Evolutionary conservation across 2,888 invertebrate species (phyloP).

Genomic region (Labia minor): DNA sequence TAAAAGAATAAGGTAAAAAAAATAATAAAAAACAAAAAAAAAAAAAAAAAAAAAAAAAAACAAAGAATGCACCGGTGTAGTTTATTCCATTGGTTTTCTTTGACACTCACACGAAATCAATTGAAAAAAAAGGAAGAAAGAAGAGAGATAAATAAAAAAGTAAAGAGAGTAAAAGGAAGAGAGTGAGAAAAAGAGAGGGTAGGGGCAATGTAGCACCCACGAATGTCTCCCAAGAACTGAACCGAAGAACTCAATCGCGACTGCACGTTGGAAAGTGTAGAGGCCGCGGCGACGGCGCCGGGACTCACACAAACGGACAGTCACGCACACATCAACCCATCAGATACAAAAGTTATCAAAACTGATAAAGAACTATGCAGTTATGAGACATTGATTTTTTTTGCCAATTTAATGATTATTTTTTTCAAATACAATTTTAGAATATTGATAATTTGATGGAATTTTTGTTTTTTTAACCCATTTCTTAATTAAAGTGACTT

Average conservation of each 20-base stretch:
- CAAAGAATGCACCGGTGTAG: background rate
- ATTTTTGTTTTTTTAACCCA: too few relatives aligned
- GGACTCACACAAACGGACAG: constrained; percentile 18
- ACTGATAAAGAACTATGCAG: background rate
- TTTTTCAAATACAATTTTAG: too few relatives aligned
- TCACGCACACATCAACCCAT: constrained; percentile 14
- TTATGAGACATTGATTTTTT: background rate
- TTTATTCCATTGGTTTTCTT: constrained; percentile 16
- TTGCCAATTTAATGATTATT: background rate
- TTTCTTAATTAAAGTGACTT: too few relatives aligned
- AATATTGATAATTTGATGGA: too few relatives aligned
- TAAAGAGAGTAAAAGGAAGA: background rate
- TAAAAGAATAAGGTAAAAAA: background rate
- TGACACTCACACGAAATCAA: too few relatives aligned
- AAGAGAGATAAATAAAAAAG: background rate
- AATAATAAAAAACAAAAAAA: background rate
- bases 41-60: background rate
- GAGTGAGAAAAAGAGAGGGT: constrained; percentile 17
- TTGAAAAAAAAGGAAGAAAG: constrained; percentile 18
- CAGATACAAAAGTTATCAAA: background rate
- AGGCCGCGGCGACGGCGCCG: constrained; percentile 22
- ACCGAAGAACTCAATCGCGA: constrained; percentile 14
- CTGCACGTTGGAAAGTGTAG: constrained; percentile 25
- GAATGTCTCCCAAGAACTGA: constrained; percentile 16
- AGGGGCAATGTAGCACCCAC: background rate